phyloP scores from a whole-genome alignment of 2,888 invertebrate species.

The Adineta ricciae region DNA sequence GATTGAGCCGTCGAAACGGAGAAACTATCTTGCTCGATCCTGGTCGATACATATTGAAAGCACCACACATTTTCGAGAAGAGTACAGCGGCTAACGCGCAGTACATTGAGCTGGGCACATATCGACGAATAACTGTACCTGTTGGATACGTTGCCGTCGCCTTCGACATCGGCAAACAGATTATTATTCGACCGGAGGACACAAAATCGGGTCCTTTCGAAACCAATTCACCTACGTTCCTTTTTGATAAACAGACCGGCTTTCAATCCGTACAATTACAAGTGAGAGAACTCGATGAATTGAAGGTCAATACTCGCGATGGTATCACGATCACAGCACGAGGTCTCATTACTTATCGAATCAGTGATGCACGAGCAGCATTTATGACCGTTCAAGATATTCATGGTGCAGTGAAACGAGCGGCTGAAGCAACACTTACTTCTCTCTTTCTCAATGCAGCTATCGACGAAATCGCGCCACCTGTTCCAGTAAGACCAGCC shows the following conservation, averaged over 20 bases:
- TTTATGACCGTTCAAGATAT: constrained; percentile 13
- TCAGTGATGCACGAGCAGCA: not conserved
- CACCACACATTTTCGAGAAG: not conserved
- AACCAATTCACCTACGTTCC: not conserved
- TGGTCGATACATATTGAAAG: not conserved
- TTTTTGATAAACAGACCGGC: not conserved
- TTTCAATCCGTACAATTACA: not conserved
- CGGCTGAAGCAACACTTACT: constrained; percentile 2
- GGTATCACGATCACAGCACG: not conserved
- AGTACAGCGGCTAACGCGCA: not conserved
- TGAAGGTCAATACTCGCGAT: not conserved
- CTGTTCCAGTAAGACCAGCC: not conserved
- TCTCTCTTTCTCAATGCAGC: not conserved
- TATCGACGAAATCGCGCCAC: not conserved
- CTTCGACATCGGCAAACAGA: not conserved
- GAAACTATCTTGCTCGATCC: not conserved
- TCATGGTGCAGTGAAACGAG: constrained; percentile 7
- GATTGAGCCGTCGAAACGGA: not conserved
- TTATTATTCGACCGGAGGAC: not conserved
- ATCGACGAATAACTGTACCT: not conserved
- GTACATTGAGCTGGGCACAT: not conserved
- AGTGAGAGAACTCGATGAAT: not conserved
- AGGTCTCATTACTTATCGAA: not conserved
- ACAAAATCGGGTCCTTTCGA: not conserved
- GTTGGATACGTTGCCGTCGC: not conserved